A percentile compares a stretch with the other conserved stretches of the same genome.
phyloP scores from a whole-genome alignment of 1,140 invertebrate genomes.

The Pseudobourletiella spinata region DNA sequence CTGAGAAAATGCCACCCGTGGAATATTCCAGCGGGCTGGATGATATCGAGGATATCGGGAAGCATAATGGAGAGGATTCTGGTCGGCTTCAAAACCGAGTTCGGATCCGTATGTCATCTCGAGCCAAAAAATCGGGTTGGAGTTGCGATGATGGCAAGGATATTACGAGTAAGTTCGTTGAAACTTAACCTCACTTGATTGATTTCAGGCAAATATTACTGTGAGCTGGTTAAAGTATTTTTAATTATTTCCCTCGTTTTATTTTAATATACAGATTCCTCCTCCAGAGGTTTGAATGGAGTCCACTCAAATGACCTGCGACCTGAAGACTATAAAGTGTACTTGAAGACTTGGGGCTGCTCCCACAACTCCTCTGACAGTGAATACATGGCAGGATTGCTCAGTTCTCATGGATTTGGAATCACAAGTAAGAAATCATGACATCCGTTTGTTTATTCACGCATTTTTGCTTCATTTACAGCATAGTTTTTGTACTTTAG shows the following conservation, averaged over 20 bases:
- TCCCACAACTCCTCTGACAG: constrained; percentile 93
- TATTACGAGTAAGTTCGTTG: not conserved
- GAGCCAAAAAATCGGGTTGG: not conserved
- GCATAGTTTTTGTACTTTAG: constrained; percentile 39
- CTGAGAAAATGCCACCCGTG: not conserved
- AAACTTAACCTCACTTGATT: not conserved
- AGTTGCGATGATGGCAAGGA: not conserved
- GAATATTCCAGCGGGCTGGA: not conserved
- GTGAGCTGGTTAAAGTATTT: constrained; percentile 27
- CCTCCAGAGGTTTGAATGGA: too few species aligned
- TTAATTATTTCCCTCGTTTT: not conserved
- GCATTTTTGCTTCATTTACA: too few species aligned
- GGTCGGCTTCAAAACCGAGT: not conserved
- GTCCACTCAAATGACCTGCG: constrained; percentile 49
- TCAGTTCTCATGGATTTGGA: constrained; percentile 76
- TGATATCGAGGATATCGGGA: constrained; percentile 14
- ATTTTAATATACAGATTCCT: not conserved
- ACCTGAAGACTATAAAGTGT: constrained; percentile 84
- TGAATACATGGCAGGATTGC: constrained; percentile 94
- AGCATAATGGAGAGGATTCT: not conserved
- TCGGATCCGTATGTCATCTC: not conserved
- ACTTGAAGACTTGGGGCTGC: constrained; percentile 95
- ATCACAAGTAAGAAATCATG: constrained; percentile 49
- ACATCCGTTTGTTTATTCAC: too few species aligned
- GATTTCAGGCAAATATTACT: not conserved